Evolutionary conservation across 2,797 vertebrate species (phyloP).

Genomic region (Myotis daubentonii): DNA sequence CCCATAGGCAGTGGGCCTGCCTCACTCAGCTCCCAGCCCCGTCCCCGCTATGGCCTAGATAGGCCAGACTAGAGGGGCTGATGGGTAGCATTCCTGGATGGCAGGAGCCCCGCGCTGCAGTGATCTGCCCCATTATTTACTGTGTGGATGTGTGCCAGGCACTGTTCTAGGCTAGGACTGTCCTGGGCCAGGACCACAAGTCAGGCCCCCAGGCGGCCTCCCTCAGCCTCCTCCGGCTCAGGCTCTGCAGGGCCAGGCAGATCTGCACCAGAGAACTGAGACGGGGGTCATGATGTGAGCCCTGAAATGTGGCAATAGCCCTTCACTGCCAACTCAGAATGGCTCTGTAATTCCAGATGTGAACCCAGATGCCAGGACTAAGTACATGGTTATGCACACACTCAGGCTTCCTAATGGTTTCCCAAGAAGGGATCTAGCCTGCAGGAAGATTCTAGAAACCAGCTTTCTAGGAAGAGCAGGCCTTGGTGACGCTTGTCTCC

Average conservation of each 20-base stretch:
- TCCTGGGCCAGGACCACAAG: background rate
- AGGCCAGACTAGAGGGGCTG: background rate
- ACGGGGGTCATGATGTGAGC: fast-evolving
- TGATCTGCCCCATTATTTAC: background rate
- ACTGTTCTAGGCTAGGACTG: background rate
- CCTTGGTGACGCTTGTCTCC: background rate
- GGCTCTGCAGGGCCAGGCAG: background rate
- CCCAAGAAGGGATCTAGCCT: background rate
- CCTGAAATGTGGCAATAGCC: background rate
- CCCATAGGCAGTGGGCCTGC: background rate
- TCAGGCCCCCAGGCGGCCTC: background rate
- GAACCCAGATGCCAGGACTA: background rate
- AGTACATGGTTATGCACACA: no score
- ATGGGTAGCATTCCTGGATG: background rate
- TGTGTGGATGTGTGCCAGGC: background rate
- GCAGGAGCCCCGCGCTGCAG: background rate
- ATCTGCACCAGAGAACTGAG: fast-evolving
- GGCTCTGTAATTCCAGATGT: background rate
- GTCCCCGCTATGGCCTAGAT: background rate
- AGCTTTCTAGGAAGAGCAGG: constrained; percentile 34
- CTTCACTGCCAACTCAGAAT: background rate
- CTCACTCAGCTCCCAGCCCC: background rate
- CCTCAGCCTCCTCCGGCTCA: background rate
- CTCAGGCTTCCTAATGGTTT: background rate
- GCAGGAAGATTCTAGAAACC: background rate